phyloP scores from a whole-genome alignment of 2,888 invertebrate species.

The Boloria euphrosyne region DNA sequence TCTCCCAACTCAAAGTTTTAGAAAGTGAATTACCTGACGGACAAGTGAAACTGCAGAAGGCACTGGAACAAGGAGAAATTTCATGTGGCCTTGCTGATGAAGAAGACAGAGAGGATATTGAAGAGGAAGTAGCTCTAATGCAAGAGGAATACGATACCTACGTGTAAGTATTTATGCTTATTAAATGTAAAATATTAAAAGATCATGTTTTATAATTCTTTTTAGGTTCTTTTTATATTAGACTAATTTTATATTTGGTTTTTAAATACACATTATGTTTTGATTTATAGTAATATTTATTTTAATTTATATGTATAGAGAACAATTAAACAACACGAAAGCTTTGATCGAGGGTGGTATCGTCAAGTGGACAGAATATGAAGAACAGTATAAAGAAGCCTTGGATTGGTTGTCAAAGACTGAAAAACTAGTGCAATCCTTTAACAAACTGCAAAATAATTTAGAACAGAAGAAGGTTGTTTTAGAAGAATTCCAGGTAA shows the following conservation, averaged over 20 bases:
- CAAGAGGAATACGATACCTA: constrained; percentile 95
- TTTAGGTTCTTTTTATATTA: no score
- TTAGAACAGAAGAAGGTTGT: constrained; percentile 94
- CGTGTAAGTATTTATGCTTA: constrained; percentile 79
- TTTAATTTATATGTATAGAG: constrained; percentile 68
- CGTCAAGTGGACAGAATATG: constrained; percentile 96
- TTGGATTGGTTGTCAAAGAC: constrained; percentile 94
- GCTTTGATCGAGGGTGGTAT: constrained; percentile 92
- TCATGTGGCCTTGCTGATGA: constrained; percentile 93
- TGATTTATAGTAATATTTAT: not conserved
- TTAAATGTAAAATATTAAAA: not conserved
- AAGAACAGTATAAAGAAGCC: constrained; percentile 94
- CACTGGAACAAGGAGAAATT: constrained; percentile 91
- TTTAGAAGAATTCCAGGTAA: constrained; percentile 92
- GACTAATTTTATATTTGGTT: no score
- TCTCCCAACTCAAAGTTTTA: constrained; percentile 91
- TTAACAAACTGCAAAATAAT: constrained; percentile 94
- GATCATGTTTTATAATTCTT: not conserved
- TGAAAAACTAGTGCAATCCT: constrained; percentile 93
- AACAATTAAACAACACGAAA: constrained; percentile 90
- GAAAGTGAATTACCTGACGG: constrained; percentile 92
- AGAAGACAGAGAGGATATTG: constrained; percentile 94
- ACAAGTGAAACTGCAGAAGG: constrained; percentile 90
- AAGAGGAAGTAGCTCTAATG: constrained; percentile 94
- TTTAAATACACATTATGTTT: not conserved